A percentile compares a stretch with the other conserved stretches of the same genome.
Evolutionary conservation across 1,140 invertebrate species (phyloP).

Genomic region (Papilio glaucus): DNA sequence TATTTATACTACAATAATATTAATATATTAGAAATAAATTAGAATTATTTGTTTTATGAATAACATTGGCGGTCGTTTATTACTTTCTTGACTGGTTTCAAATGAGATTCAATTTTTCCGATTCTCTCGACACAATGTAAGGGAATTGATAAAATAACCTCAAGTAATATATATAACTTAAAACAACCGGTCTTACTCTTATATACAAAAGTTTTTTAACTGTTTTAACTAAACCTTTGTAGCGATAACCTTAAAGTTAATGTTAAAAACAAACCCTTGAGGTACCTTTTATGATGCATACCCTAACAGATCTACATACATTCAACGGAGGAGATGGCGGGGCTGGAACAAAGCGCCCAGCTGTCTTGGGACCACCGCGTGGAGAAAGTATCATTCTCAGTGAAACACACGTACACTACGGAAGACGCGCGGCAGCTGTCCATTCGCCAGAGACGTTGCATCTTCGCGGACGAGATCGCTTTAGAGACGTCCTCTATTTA

Average conservation of each 20-base stretch:
- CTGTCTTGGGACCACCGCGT: constrained; percentile 86
- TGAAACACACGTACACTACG: constrained; percentile 89
- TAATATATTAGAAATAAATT: no score
- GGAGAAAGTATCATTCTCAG: constrained; percentile 86
- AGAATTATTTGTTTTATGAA: no score
- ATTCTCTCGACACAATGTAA: no score
- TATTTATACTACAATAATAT: no score
- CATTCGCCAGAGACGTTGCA: constrained; percentile 86
- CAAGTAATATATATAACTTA: no score
- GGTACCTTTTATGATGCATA: constrained; percentile 33
- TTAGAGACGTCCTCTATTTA: constrained; percentile 85
- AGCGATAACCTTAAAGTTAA: background rate
- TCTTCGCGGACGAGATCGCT: constrained; percentile 86
- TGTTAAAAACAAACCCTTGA: constrained; percentile 1
- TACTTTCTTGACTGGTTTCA: no score
- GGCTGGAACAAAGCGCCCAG: constrained; percentile 86
- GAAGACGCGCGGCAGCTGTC: constrained; percentile 87
- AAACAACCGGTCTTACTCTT: no score
- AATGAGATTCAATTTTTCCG: no score
- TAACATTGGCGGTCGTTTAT: no score
- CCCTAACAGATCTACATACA: constrained; percentile 89
- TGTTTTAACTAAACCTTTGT: no score
- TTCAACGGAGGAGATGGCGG: constrained; percentile 87
- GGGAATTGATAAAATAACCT: no score
- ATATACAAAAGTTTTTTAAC: no score